These are phyloP conservation scores for Hestina assimilis DNA, from an alignment of 1,140 invertebrate genomes.

Conservation along the genomic window DNA sequence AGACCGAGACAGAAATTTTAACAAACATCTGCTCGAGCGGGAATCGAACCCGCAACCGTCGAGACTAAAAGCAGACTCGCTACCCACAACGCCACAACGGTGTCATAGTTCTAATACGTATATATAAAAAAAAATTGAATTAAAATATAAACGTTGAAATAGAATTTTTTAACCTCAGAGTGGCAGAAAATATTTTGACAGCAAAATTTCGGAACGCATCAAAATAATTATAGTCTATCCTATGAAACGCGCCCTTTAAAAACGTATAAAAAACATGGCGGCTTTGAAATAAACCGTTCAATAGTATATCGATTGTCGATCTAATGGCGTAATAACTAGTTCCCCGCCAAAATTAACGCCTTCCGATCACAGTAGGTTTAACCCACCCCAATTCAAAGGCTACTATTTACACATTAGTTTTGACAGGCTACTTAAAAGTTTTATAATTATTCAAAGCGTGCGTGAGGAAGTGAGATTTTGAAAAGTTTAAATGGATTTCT, in stretches of 20 bases:
- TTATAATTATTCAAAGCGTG: constrained; percentile 67
- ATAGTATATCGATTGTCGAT: constrained; percentile 68
- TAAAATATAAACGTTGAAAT: neutral
- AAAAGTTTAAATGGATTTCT: constrained; percentile 64
- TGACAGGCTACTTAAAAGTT: constrained; percentile 68
- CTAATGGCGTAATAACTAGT: constrained; percentile 72
- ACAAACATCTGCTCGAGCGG: too few species aligned
- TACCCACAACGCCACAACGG: too few species aligned
- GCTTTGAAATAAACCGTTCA: constrained; percentile 49
- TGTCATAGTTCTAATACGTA: too few species aligned
- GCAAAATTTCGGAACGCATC: constrained; percentile 41
- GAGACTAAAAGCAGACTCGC: too few species aligned
- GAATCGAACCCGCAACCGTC: too few species aligned
- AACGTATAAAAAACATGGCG: constrained; percentile 38
- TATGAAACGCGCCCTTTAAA: constrained; percentile 39
- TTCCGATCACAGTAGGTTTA: constrained; percentile 47
- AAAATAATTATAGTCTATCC: constrained; percentile 46
- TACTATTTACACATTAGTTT: constrained; percentile 76
- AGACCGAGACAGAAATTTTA: too few species aligned
- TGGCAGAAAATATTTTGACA: constrained; percentile 54
- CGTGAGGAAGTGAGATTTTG: constrained; percentile 47
- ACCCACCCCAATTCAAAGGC: constrained; percentile 48
- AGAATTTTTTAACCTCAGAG: constrained; percentile 8
- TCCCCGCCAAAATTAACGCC: constrained; percentile 70
- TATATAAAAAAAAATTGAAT: too few species aligned